Base-by-base conservation (phyloP, 2,113 vertebrate genomes). In the Ardeotis arabs region DNA sequence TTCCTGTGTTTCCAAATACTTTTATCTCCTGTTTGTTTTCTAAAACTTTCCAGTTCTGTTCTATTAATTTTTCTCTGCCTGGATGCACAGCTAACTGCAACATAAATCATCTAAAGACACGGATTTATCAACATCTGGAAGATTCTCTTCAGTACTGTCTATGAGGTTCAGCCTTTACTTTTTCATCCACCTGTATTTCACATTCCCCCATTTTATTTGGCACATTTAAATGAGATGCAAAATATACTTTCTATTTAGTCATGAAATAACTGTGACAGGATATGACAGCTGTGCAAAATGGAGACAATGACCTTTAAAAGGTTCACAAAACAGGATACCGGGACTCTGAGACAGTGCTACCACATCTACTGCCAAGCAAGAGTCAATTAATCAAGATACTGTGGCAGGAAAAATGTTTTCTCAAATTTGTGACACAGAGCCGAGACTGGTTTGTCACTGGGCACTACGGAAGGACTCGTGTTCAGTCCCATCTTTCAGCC, bases 21-120 rank as follows among this genome's bases (percentile, higher is more conserved):
- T 89, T 76, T 64, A 37, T 78, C 41, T 89, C 15, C 31, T 47
- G 62, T 69, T 91, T 93, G 24, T 58, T 96, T 84, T 89, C 66
- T 39, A 84, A 41, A 89, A 91, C 80, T 73, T 94, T 69, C 62
- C 60, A 33, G 55, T 90, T 95, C 79, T 66, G 29, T 89, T 82
- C 94, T 89, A 72, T 93, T 96, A 94, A 82, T 82, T 95, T 95
- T 84, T 35, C 67, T 33, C 81, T 84, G 89, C 81, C 81, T 87
- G 89, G 66, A 56, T 66, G 67, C 86, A 92, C 84, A 69, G 50
- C 66, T 95, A 92, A 92, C 74, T 79, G 84, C 84, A 93, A 95
- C 75, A 96, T 87, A 96, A 89, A 96, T 93, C 91, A 95, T 87
- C 63, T 73, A 66, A 89, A 70, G 84, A 85, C 90, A 79, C 0